These are phyloP conservation scores for Aleiodes testaceus DNA, from an alignment of 2,888 invertebrate genomes.

Conservation along the genomic window DNA sequence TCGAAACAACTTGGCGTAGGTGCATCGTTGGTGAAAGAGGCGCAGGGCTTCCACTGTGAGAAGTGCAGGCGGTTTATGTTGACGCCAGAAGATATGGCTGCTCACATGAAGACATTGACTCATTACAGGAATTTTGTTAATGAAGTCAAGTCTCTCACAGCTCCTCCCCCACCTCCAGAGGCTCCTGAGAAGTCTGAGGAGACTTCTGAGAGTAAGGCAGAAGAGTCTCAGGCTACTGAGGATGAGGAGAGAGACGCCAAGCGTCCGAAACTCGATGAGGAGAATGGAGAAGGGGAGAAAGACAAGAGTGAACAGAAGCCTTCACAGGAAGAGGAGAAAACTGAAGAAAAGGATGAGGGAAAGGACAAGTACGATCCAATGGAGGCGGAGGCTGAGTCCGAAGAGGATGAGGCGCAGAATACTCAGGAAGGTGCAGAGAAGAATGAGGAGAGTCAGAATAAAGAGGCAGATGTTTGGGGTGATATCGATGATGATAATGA, in stretches of 20 bases:
- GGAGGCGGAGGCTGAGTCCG: conserved; percentile 64
- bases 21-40: conserved; percentile 67
- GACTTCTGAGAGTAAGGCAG: not conserved
- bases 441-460: conserved; percentile 38
- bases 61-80: conserved; percentile 71
- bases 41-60: conserved; percentile 68
- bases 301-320: not conserved
- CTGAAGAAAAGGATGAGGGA: conserved; percentile 55
- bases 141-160: conserved; percentile 65
- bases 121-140: conserved; percentile 69
- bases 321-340: conserved; percentile 37
- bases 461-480: conserved; percentile 53
- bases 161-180: conserved; percentile 45
- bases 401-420: conserved; percentile 57
- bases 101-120: conserved; percentile 67
- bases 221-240: conserved; percentile 2
- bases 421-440: conserved; percentile 49
- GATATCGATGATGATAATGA: conserved; percentile 64
- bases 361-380: conserved; percentile 66
- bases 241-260: conserved; percentile 39
- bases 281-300: not conserved
- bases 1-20: conserved; percentile 66
- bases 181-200: conserved; percentile 35
- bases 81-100: conserved; percentile 66
- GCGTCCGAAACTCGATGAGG: conserved; percentile 33